phyloP scores from a whole-genome alignment of 1,140 invertebrate species.

The Bacillus rossius region DNA sequence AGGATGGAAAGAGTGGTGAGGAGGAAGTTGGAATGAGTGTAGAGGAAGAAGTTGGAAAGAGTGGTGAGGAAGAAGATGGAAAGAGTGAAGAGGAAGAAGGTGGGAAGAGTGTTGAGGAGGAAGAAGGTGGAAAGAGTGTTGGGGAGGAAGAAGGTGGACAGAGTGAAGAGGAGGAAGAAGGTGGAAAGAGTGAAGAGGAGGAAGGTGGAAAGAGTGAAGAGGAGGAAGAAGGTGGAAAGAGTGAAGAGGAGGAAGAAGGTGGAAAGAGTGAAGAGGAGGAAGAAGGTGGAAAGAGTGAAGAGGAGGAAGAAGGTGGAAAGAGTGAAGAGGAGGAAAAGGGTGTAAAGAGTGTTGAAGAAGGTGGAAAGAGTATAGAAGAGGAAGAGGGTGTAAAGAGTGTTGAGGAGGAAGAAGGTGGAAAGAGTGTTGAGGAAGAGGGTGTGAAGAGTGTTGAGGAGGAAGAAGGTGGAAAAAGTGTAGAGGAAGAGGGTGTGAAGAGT shows the following conservation, averaged over 20 bases:
- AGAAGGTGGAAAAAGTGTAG: slow-evolving; percentile 21
- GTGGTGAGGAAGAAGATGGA: slow-evolving; percentile 25
- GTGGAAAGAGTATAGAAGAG: slow-evolving; percentile 23
- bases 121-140: slow-evolving; percentile 22
- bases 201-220: slow-evolving; percentile 21
- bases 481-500: slow-evolving; percentile 15
- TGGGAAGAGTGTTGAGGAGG: slow-evolving; percentile 28
- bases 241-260: slow-evolving; percentile 24
- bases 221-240: slow-evolving; percentile 23
- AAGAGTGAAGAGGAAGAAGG: slow-evolving; percentile 20
- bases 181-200: slow-evolving; percentile 7
- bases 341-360: slow-evolving; percentile 21
- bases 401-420: slow-evolving; percentile 20
- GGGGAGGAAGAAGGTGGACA: slow-evolving; percentile 25
- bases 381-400: slow-evolving; percentile 4
- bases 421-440: slow-evolving; percentile 19
- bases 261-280: slow-evolving; percentile 11
- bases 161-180: slow-evolving; percentile 9
- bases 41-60: slow-evolving; percentile 25
- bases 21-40: slow-evolving; percentile 19
- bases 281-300: slow-evolving; percentile 1
- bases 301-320: background rate
- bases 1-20: slow-evolving; percentile 28
- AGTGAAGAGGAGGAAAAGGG: background rate
- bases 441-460: slow-evolving; percentile 29